Conservation (phyloP, 2,797 vertebrate species). For the Setipinna tenuifilis region DNA sequence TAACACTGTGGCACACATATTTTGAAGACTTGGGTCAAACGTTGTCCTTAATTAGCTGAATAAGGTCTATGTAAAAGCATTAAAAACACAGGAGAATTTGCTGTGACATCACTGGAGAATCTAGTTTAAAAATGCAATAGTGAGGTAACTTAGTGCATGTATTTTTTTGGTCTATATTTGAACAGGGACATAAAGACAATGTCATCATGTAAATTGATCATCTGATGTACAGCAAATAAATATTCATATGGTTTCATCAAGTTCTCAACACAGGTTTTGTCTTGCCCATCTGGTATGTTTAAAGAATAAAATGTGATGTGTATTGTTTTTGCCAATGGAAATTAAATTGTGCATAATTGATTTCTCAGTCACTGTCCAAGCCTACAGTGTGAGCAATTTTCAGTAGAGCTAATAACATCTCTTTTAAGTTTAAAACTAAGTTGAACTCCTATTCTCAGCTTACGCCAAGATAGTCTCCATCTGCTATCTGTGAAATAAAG, state of each 20-base stretch:
- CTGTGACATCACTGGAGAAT: neutral
- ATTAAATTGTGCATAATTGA: no score
- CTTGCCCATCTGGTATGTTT: neutral
- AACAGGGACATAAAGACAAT: neutral
- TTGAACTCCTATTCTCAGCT: constrained; percentile 11
- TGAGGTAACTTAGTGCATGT: neutral
- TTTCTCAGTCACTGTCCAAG: neutral
- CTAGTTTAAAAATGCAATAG: neutral
- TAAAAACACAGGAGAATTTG: neutral
- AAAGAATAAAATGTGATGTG: neutral
- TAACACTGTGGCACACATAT: constrained; percentile 18
- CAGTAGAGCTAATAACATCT: neutral
- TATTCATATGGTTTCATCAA: neutral
- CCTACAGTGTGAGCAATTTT: no score
- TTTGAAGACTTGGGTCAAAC: constrained; percentile 17
- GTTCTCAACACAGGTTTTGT: neutral
- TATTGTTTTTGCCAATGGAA: neutral
- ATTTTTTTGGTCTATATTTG: neutral
- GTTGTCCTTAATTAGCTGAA: constrained; percentile 3
- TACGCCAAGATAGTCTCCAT: constrained; percentile 4
- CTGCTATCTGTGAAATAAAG: neutral
- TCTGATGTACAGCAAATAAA: neutral
- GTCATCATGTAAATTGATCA: neutral
- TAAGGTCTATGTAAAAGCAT: neutral
- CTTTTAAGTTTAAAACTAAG: neutral